These are phyloP conservation scores for Spea multiplicata DNA, from an alignment of 2,113 vertebrate species.

Conservation along the genomic window DNA sequence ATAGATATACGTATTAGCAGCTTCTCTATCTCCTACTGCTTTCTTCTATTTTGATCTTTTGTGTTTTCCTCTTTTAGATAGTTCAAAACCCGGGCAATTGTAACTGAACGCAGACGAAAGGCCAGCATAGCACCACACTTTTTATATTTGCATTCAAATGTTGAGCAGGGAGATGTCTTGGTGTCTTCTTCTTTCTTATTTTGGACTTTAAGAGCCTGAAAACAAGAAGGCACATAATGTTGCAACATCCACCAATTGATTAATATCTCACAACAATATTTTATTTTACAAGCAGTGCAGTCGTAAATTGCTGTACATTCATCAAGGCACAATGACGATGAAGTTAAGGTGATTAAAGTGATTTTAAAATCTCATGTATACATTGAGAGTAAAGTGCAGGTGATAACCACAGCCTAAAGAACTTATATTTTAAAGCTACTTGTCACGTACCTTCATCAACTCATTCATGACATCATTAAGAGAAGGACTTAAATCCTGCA, in stretches of 20 bases:
- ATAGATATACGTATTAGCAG: no score
- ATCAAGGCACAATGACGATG: no score
- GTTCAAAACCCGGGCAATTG: conserved; percentile 72
- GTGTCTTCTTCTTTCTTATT: fast-evolving
- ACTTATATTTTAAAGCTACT: no score
- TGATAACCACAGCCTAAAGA: no score
- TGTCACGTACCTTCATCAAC: conserved; percentile 55
- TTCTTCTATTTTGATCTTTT: not conserved
- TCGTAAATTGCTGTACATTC: no score
- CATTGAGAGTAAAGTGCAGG: no score
- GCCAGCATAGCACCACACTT: conserved; percentile 73
- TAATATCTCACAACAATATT: no score
- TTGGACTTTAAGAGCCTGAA: conserved; percentile 55
- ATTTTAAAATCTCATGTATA: no score
- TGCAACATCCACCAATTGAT: no score
- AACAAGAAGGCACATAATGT: conserved; percentile 19
- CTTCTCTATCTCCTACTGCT: not conserved
- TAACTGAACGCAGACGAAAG: conserved; percentile 71
- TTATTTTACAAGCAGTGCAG: no score
- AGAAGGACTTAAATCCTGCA: conserved; percentile 45
- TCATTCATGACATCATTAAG: conserved; percentile 50
- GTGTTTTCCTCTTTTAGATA: conserved; percentile 57
- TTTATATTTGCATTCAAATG: conserved; percentile 57
- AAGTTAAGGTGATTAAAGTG: no score
- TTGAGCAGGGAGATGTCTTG: fast-evolving